Conservation (phyloP, 2,888 invertebrate genomes). For the Hirtodrosophila alboralis region DNA sequence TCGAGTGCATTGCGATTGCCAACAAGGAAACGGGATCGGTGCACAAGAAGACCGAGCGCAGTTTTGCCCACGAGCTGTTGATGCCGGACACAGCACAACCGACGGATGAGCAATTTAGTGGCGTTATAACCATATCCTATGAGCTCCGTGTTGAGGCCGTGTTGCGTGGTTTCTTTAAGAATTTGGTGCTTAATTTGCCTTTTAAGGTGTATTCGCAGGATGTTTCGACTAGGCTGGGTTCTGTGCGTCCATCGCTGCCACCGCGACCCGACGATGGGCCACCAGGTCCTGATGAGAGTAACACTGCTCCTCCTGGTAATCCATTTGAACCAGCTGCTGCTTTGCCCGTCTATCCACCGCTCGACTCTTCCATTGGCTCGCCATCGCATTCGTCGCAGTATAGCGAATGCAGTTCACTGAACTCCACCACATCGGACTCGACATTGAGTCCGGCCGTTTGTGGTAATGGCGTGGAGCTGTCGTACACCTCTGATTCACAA, state of each 20-base stretch:
- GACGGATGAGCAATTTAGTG: slow-evolving; percentile 73
- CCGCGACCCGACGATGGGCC: slow-evolving; percentile 62
- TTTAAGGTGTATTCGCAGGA: slow-evolving; percentile 81
- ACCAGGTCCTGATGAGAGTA: slow-evolving; percentile 45
- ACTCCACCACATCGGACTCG: slow-evolving; percentile 82
- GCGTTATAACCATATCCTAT: slow-evolving; percentile 81
- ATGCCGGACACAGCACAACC: slow-evolving; percentile 82
- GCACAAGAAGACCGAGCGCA: slow-evolving; percentile 82
- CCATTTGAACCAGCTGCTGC: slow-evolving; percentile 74
- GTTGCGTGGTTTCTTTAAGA: slow-evolving; percentile 83
- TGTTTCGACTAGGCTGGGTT: slow-evolving; percentile 36
- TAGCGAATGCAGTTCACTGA: slow-evolving; percentile 81
- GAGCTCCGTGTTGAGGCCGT: slow-evolving; percentile 83
- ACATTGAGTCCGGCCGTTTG: slow-evolving; percentile 82
- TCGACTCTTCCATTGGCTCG: slow-evolving; percentile 79
- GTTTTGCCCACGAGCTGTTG: slow-evolving; percentile 83
- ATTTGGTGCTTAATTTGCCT: slow-evolving; percentile 81
- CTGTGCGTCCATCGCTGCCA: slow-evolving; percentile 59
- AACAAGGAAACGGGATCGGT: slow-evolving; percentile 83
- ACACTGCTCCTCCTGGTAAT: slow-evolving; percentile 65
- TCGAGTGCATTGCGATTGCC: slow-evolving; percentile 80
- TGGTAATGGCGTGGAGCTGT: slow-evolving; percentile 62
- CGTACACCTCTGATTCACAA: slow-evolving; percentile 70
- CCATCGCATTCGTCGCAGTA: slow-evolving; percentile 82
- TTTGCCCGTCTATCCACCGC: slow-evolving; percentile 64